phyloP scores from a whole-genome alignment of 2,888 invertebrate species.

The Schizotus pectinicornis region DNA sequence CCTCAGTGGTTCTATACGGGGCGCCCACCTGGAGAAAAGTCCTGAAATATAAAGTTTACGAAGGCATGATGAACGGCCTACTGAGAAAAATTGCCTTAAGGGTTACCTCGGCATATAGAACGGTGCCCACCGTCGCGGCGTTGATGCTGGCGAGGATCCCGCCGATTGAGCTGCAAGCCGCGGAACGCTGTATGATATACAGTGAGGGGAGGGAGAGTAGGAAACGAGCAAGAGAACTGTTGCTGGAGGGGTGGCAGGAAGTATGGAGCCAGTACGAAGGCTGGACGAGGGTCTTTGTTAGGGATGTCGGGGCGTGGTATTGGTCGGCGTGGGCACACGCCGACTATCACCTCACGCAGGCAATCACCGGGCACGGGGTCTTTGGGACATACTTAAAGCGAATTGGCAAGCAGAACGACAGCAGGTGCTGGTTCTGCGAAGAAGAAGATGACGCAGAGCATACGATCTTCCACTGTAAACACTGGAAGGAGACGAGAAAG shows the following conservation, averaged over 20 bases:
- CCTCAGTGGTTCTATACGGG: constrained; percentile 2
- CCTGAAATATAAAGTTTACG: not conserved
- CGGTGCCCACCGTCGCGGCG: not conserved
- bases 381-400: constrained; percentile 8
- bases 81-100: constrained; percentile 1
- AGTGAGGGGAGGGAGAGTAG: not conserved
- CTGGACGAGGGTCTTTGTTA: too few relatives aligned
- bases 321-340: too few relatives aligned
- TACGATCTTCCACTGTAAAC: not conserved
- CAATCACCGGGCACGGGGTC: constrained; percentile 3
- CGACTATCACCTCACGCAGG: constrained; percentile 10
- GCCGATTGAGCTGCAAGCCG: not conserved
- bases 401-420: constrained; percentile 1
- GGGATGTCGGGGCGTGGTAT: too few relatives aligned
- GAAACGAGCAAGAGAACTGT: not conserved
- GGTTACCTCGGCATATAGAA: not conserved
- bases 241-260: constrained; percentile 15
- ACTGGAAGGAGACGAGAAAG: not conserved
- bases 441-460: constrained; percentile 9
- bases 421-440: constrained; percentile 10
- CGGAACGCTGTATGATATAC: too few relatives aligned
- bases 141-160: not conserved
- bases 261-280: constrained; percentile 11
- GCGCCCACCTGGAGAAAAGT: not conserved
- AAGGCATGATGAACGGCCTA: not conserved